Evolutionary conservation across 2,797 vertebrate genomes (phyloP), one percentile per base, ranked within the genome.

Genomic region (Rousettus madagascariensis): DNA sequence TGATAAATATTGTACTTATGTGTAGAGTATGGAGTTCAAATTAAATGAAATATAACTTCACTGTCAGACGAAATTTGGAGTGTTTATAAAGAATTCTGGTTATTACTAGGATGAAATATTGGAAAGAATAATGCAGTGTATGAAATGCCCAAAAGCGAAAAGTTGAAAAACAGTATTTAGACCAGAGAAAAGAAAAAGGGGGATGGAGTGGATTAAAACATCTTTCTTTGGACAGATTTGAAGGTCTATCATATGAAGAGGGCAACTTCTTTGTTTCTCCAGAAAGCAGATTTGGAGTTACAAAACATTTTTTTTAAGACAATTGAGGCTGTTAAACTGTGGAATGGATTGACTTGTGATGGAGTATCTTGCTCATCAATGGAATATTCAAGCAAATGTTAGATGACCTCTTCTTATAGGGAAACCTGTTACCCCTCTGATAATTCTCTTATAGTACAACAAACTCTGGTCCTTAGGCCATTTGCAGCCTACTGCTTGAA

Each of bases 81-180:
- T 26, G 26, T 61, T 90, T 69, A 26, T 83, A 28, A 78, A 66
- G 51, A 91, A 72, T 78, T 51, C 38, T 88, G 22, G 7, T 68
- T 91, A 33, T 91, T 61, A 80, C 41, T 85, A 61, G 24, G 49
- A 57, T 69, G n/a, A 90, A 93, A 93, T n/a, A 28, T 49, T 86
- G 24, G 20, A 86, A 86, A 71, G 38, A 11, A 10, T 61, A 71
- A 53, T 53, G 57, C 13, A 66, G 9, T 77, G 9, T 77, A 17
- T 90, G 46, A n/a, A 28, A 1, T 90, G 13, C 65, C 8, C 4
- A 57, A 41, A 17, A 55, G 11, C 46, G 41, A 74, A 79, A 12
- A 66, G 16, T 79, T 43, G 51, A 78, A 66, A 74, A 59, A 38
- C 28, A 43, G n/a, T 83, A 69, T 91, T 74, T 92, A 80, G 30